Base-by-base conservation (phyloP, 2,888 invertebrate species). In the Allacma fusca region DNA sequence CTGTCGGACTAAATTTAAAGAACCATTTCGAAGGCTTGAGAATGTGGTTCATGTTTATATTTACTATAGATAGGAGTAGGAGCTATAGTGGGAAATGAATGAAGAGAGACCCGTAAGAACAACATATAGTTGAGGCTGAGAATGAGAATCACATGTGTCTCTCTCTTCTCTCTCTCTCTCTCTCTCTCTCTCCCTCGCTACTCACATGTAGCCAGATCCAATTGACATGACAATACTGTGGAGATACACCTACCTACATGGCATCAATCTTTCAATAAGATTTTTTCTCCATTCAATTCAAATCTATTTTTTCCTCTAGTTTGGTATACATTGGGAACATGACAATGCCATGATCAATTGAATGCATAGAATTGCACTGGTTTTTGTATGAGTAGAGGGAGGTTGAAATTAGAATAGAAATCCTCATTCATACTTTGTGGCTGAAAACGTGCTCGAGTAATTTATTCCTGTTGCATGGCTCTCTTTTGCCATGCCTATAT, bases 191-290 rank as follows among this genome's bases (percentile, higher is more conserved):
- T n/a, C n/a, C n/a, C n/a, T n/a, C n/a, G n/a, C n/a, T 68, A 21
- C 43, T 70, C 28, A 26, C 13, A 62, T 16, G 23, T 13, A 62
- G n/a, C 19, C 62, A 62, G 62, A 59, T 72, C 72, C 72, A 21
- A 71, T 71, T 71, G 71, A 71, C 71, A 71, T 28, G 57, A 71
- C 71, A 71, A 71, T 71, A 44, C n/a, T n/a, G n/a, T n/a, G n/a
- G 71, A 44, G 4, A 68, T 4, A 34, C 24, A 62, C 24, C 62
- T 16, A 50, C 50, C 50, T 26, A 19, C 7, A 28, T 26, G 65
- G 23, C 68, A 72, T 59, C 59, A 72, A 72, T 72, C 59, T 72
- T 59, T 72, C 59, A 59, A 28, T 62, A 24, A 29, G 21, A 57
- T 57, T 72, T 69, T 43, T 62, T 34, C 5, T 40, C 44, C 67